A percentile compares a stretch with the other conserved stretches of the same genome.
These are phyloP conservation scores for Apantesis nais DNA, from an alignment of 2,888 invertebrate species.

Conservation along the genomic window DNA sequence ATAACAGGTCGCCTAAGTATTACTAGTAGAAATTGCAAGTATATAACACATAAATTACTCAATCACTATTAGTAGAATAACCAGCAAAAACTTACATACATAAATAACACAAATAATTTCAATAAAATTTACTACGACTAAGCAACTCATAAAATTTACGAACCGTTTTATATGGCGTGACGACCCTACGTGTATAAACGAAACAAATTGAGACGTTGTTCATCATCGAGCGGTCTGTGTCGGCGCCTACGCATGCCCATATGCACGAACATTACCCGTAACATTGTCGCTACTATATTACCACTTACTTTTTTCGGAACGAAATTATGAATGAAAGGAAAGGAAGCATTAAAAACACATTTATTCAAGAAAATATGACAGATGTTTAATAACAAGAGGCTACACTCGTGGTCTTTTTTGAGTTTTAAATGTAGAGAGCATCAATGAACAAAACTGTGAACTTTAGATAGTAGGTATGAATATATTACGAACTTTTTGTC, in stretches of 20 bases:
- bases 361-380: constrained; percentile 4
- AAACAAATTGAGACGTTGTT: constrained; percentile 70
- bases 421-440: not conserved
- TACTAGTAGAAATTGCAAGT: not conserved
- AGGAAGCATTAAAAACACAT: not conserved
- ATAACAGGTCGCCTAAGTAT: not conserved
- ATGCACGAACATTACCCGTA: constrained; percentile 37
- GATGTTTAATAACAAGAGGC: not conserved
- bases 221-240: constrained; percentile 46
- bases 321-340: constrained; percentile 24
- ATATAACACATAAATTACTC: not conserved
- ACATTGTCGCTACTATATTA: constrained; percentile 49
- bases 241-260: constrained; percentile 59
- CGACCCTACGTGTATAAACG: constrained; percentile 56
- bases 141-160: constrained; percentile 22
- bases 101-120: not conserved
- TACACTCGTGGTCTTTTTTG: not conserved
- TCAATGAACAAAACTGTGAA: not conserved
- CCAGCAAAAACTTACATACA: not conserved
- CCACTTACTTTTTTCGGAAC: constrained; percentile 33
- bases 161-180: constrained; percentile 28
- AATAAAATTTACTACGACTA: constrained; percentile 4
- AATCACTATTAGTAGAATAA: not conserved
- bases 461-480: not conserved
- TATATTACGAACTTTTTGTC: not conserved